Percentiles rank a stretch among this genome's conserved stretches.
These are phyloP conservation scores for Agelas oroides DNA, from an alignment of 37 sponge, comb jelly and placozoan species.

Conservation along the genomic window DNA sequence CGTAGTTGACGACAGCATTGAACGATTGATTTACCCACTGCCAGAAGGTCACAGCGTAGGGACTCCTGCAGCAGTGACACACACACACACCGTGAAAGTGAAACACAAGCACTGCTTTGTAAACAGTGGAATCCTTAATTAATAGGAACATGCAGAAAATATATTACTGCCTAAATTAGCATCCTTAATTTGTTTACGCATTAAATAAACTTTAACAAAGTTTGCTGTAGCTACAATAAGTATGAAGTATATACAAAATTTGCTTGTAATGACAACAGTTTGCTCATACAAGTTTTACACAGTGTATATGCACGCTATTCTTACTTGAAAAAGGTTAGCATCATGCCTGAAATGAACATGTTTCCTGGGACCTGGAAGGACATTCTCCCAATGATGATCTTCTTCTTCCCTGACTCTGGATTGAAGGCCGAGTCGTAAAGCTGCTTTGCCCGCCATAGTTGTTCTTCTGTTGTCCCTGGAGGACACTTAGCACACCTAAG, in stretches of 20 bases:
- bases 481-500: constrained; percentile 22
- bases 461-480: constrained; percentile 72
- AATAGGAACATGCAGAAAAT: neutral
- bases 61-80: constrained; percentile 51
- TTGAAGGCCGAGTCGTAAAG: constrained; percentile 94
- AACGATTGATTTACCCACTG: constrained; percentile 96
- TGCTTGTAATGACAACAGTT: too few relatives aligned
- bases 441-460: constrained; percentile 87
- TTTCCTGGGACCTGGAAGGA: constrained; percentile 88
- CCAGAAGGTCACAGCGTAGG: constrained; percentile 91
- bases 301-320: too few relatives aligned
- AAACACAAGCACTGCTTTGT: neutral
- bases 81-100: neutral
- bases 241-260: too few relatives aligned
- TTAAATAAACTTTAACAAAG: too few relatives aligned
- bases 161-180: too few relatives aligned
- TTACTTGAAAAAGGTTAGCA: constrained; percentile 91
- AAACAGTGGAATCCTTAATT: neutral
- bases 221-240: too few relatives aligned
- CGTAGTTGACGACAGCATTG: constrained; percentile 94
- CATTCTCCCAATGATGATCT: constrained; percentile 93
- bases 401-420: constrained; percentile 94
- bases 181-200: too few relatives aligned
- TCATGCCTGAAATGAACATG: constrained; percentile 88
- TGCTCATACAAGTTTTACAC: too few relatives aligned